Evolutionary conservation across 2,113 vertebrate genomes (phyloP).

Genomic region (Melanerpes aurifrons): DNA sequence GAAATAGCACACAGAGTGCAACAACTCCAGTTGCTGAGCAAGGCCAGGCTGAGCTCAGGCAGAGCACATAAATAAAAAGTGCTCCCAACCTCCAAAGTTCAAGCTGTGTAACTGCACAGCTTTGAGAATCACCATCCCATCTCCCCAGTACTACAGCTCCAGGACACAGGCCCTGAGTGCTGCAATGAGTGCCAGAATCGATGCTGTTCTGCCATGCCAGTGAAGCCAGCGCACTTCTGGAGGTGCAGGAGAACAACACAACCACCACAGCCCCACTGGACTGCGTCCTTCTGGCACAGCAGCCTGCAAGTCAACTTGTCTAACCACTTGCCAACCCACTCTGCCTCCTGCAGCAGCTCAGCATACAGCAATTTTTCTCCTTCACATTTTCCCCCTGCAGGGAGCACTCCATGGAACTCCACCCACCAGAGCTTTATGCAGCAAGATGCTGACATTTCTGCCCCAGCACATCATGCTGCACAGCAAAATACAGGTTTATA

Average conservation of each 20-base stretch:
- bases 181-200: fast-evolving
- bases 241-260: background rate
- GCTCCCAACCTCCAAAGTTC: background rate
- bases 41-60: background rate
- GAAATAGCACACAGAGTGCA: background rate
- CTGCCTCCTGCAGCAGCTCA: background rate
- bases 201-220: background rate
- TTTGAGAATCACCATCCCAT: background rate
- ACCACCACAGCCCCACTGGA: background rate
- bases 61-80: background rate
- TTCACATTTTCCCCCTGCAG: conserved; percentile 5
- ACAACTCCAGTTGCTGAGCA: background rate
- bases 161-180: fast-evolving
- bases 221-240: background rate
- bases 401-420: background rate
- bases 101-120: background rate
- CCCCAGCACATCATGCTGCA: background rate
- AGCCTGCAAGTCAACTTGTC: background rate
- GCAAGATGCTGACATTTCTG: conserved; percentile 3
- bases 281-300: background rate
- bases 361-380: background rate
- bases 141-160: background rate
- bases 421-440: background rate
- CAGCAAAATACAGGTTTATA: background rate
- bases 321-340: background rate